Conservation (phyloP, 1,140 invertebrate species). For the Nasonia vitripennis region DNA sequence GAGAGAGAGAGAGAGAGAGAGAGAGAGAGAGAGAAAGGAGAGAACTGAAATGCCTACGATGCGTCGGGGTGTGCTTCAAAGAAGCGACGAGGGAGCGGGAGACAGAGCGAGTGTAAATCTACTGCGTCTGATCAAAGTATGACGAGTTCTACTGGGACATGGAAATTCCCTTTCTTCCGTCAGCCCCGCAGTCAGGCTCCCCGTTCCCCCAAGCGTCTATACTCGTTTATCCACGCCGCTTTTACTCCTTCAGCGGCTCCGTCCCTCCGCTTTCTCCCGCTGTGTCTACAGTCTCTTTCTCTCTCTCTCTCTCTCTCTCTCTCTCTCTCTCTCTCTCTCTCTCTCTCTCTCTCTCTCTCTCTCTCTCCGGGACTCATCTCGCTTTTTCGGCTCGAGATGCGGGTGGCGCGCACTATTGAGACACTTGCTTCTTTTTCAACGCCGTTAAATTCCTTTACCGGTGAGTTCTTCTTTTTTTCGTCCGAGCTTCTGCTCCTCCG, state of each 20-base stretch:
- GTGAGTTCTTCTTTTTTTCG: background rate
- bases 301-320: background rate
- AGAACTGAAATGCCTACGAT: constrained; percentile 58
- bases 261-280: background rate
- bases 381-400: constrained; percentile 16
- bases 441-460: background rate
- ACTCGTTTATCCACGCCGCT: constrained; percentile 25
- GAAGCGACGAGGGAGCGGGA: constrained; percentile 47
- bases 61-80: constrained; percentile 61
- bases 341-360: background rate
- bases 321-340: background rate
- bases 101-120: constrained; percentile 61
- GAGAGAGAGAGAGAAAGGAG: constrained; percentile 17
- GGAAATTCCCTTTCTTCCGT: constrained; percentile 55
- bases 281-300: background rate
- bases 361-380: background rate
- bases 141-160: constrained; percentile 59
- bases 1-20: constrained; percentile 9
- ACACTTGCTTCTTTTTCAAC: background rate
- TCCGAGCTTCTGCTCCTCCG: background rate
- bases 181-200: background rate
- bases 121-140: constrained; percentile 67
- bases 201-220: constrained; percentile 16
- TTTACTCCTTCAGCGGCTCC: constrained; percentile 3
- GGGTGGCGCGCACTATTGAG: background rate